Percentiles rank a stretch among this genome's conserved stretches.
These are phyloP conservation scores for Numenius phaeopus DNA, from an alignment of 2,797 vertebrate species.

Conservation along the genomic window DNA sequence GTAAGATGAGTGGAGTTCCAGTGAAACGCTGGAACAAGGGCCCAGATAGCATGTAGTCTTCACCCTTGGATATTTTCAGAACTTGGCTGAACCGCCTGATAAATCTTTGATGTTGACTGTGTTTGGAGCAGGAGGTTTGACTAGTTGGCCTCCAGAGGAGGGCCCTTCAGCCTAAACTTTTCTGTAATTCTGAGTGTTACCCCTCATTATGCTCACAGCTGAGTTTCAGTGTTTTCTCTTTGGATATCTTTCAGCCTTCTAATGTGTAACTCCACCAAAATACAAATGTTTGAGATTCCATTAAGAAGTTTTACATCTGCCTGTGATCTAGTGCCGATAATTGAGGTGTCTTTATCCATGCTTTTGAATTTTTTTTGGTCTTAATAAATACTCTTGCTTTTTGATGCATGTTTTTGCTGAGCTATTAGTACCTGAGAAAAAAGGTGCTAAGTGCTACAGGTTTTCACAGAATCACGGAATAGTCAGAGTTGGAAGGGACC, in stretches of 20 bases:
- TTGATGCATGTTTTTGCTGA: not conserved
- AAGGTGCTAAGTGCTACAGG: not conserved
- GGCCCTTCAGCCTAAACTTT: not conserved
- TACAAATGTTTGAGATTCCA: not conserved
- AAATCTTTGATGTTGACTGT: not conserved
- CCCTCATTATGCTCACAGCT: not conserved
- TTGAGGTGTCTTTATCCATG: not conserved
- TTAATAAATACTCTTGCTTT: not conserved
- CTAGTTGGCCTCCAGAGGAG: not conserved
- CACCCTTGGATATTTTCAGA: not conserved
- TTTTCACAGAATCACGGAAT: not conserved
- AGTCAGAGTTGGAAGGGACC: no score
- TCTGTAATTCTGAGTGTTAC: not conserved
- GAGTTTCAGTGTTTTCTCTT: not conserved
- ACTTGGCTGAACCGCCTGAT: not conserved
- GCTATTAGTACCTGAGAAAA: not conserved
- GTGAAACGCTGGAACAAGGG: not conserved
- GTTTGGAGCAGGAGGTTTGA: not conserved
- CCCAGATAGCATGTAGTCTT: fast-evolving
- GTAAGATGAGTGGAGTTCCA: not conserved
- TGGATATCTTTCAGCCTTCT: not conserved
- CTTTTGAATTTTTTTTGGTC: not conserved
- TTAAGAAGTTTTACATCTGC: not conserved
- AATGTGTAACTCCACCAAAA: not conserved
- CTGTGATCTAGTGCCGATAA: not conserved